Evolutionary conservation across 2,888 invertebrate genomes (phyloP).

Genomic region (Leucania comma): DNA sequence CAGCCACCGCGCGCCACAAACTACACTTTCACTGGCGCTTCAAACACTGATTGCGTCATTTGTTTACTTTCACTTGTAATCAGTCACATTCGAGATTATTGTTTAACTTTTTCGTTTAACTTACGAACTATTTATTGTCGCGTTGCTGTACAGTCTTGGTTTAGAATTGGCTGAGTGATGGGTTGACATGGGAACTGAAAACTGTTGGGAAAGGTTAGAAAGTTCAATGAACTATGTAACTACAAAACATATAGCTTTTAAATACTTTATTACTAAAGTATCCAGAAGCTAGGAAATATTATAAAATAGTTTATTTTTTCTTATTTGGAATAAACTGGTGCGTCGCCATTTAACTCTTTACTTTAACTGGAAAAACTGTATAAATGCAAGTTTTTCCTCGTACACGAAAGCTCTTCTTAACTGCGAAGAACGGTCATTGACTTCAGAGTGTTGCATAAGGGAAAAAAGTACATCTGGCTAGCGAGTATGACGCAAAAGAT

Average conservation of each 20-base stretch:
- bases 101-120: constrained; percentile 46
- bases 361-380: neutral
- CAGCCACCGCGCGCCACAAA: constrained; percentile 71
- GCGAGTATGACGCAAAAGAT: constrained; percentile 33
- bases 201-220: constrained; percentile 31
- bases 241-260: constrained; percentile 8
- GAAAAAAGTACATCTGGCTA: constrained; percentile 34
- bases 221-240: constrained; percentile 20
- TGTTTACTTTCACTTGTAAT: constrained; percentile 73
- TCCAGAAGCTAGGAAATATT: constrained; percentile 2
- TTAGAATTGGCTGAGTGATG: constrained; percentile 57
- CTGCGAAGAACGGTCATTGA: constrained; percentile 34
- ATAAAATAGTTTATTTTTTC: neutral
- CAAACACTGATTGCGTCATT: constrained; percentile 72
- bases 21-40: constrained; percentile 81
- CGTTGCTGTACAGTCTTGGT: constrained; percentile 59
- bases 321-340: constrained; percentile 61
- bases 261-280: constrained; percentile 11
- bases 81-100: constrained; percentile 58
- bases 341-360: constrained; percentile 27
- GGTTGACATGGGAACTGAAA: constrained; percentile 53
- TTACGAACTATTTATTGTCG: constrained; percentile 68
- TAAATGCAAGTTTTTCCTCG: neutral
- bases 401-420: constrained; percentile 42
- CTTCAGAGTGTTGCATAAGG: constrained; percentile 43